Base-by-base conservation (phyloP, 2,888 invertebrate species). In the Tiliacea aurago region DNA sequence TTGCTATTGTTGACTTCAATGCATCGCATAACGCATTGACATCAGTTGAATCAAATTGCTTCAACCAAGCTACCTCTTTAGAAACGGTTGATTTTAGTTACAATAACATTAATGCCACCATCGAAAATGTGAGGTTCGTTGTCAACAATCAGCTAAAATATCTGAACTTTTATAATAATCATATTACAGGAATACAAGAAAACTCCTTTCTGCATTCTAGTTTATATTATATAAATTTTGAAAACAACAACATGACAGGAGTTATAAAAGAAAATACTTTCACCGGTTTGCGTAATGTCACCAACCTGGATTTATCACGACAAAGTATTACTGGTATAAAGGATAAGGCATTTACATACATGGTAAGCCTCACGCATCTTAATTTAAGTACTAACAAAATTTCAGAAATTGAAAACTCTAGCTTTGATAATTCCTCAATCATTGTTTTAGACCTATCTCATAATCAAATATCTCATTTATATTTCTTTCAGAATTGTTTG, bases 371-470 rank as follows among this genome's bases (percentile, higher is more conserved):
- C 58, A 43, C 74, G 10, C 61, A 81, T 68, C 88, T 96, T 68
- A 94, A 95, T 84, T 76, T 95, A 58, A 95, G 94, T 78, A 86
- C 56, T 37, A 96, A 96, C 76, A 61, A 65, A 66, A 93, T 96
- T 62, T 68, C 70, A 28, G 23, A 61, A 9, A 85, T 95, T 10
- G 91, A 92, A 62, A 90, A 89, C 45, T 75, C 86, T 0, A 89
- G 91, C 74, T 95, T 95, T 80, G 63, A 76, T 33, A 88, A 89
- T 51, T 80, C 84, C 45, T 80, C 87, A 15, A 65, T 95, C 9
- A 81, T 64, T 15, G 66, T 90, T 53, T 87, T 95, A 74, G 95
- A 95, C 78, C 41, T 95, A 2, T 95, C 96, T 2, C 75, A 86
- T 78, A 96, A 96, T 64, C 85, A 86, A 18, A 75, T 96, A 55